These are phyloP conservation scores for Hozukius guyotensis DNA, from an alignment of 2,797 vertebrate species.

Conservation along the genomic window DNA sequence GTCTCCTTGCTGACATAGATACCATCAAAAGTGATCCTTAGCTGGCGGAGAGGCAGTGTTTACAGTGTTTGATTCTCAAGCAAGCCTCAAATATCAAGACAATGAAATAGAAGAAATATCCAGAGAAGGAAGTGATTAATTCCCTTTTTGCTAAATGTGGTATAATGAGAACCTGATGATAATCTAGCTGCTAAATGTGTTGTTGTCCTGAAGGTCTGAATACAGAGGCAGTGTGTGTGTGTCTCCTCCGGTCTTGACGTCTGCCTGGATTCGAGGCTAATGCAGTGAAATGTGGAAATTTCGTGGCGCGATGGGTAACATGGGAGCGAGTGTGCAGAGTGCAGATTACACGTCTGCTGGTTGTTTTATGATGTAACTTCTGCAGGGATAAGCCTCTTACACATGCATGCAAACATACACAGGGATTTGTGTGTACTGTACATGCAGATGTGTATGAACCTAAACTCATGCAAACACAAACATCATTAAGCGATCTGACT, in stretches of 20 bases:
- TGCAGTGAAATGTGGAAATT: background rate
- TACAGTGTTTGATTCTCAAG: background rate
- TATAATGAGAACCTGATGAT: background rate
- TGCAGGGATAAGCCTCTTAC: conserved; percentile 58
- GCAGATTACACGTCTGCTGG: conserved; percentile 44
- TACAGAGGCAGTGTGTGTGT: background rate
- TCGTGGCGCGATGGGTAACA: background rate
- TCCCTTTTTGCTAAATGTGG: background rate
- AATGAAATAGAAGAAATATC: background rate
- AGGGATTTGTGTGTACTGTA: background rate
- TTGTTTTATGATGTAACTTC: conserved; percentile 51
- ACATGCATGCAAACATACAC: conserved; percentile 18
- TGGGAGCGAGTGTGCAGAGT: background rate
- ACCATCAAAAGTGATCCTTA: conserved; percentile 19
- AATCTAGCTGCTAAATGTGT: background rate
- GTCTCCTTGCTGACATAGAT: conserved; percentile 26
- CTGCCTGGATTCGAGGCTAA: conserved; percentile 5
- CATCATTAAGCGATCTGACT: conserved; percentile 2
- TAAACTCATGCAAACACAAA: background rate
- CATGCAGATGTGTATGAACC: background rate
- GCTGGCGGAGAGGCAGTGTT: background rate
- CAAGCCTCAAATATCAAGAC: background rate
- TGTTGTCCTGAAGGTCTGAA: background rate
- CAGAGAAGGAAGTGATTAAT: background rate
- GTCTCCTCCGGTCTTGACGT: background rate